Base-by-base conservation (phyloP, 2,113 vertebrate genomes). In the Ornithorhynchus anatinus region DNA sequence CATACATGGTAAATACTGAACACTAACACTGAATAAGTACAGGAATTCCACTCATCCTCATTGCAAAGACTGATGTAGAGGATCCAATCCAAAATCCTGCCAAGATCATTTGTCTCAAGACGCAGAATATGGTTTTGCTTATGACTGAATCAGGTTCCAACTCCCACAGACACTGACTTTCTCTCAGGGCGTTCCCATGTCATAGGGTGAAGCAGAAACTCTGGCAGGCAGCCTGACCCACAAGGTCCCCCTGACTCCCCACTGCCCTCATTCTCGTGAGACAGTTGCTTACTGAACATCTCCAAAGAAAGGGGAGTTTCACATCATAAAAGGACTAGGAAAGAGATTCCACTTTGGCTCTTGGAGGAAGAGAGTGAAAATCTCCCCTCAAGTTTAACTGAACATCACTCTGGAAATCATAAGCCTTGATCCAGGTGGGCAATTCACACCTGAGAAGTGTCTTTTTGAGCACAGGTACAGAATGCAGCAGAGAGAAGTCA, bases 41-140 rank as follows among this genome's bases (percentile, higher is more conserved):
- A 44, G 14, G 23, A 42, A 76, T 27, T 32, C 22, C 1, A 7
- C 45, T 47, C 54, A 3, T 1, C 36, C 50, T 42, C 57, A 39
- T 5, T 51, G 17, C 70, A n/a, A 32, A 40, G 32, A 61, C 29
- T 20, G 20, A 13, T n/a, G n/a, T 11, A 12, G 29, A 23, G 59
- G 19, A 52, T 40, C 6, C 12, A 48, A 38, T 70, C 77, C 64
- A 72, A 63, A 6, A 31, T 33, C 50, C 60, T 81, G 64, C 53
- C 43, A 75, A 44, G 42, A 5, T 9, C 19, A 45, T 72, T 59
- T 36, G 38, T 59, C 59, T 71, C 32, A 65, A 20, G n/a, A n/a
- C n/a, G n/a, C n/a, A 72, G 56, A 43, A 15, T 15, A 53, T 65
- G 59, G 50, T 39, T n/a, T 53, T 3, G 14, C 44, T 70, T 61